Conservation (phyloP, 1,140 invertebrate genomes). For the Berghia stephanieae region DNA sequence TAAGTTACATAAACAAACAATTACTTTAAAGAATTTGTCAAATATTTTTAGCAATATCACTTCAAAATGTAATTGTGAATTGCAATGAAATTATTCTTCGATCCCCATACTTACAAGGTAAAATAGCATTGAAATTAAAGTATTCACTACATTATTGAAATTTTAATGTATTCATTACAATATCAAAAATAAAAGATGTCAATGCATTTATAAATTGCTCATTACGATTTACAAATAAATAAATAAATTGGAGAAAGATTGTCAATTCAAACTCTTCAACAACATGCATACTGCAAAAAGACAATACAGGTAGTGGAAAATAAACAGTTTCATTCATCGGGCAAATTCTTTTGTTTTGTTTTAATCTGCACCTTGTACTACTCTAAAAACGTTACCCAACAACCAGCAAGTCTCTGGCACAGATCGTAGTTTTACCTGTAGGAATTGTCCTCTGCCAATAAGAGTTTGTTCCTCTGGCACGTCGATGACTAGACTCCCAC, state of each 20-base stretch:
- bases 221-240: no score
- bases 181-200: no score
- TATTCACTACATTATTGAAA: no score
- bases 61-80: background rate
- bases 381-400: background rate
- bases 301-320: no score
- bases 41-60: background rate
- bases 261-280: no score
- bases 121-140: no score
- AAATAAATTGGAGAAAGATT: no score
- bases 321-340: background rate
- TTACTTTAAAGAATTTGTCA: background rate
- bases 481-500: slow-evolving; percentile 46
- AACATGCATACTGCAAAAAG: no score
- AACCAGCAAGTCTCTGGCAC: background rate
- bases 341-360: background rate
- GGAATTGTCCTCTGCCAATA: slow-evolving; percentile 58
- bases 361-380: background rate
- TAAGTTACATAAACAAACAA: background rate
- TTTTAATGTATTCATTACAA: no score
- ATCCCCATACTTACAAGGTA: background rate
- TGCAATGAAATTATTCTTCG: background rate
- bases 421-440: slow-evolving; percentile 48
- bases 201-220: no score
- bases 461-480: slow-evolving; percentile 53